These are phyloP conservation scores for Actinemys pallida DNA, from an alignment of 2,113 vertebrate species.

Conservation along the genomic window DNA sequence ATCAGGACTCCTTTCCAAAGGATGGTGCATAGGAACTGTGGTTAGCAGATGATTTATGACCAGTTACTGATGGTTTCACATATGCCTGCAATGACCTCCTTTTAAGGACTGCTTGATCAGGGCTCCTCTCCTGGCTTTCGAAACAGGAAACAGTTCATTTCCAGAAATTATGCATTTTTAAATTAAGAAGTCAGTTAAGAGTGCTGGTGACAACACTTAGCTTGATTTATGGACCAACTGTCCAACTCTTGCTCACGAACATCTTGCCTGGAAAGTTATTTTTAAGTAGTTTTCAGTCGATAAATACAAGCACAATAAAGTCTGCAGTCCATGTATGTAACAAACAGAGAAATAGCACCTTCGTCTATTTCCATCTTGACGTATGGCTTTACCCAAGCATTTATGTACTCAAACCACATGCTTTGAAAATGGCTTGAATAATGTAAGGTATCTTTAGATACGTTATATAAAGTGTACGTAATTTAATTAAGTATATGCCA, in stretches of 20 bases:
- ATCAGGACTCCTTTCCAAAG: background rate
- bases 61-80: background rate
- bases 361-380: background rate
- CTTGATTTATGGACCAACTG: background rate
- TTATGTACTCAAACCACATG: background rate
- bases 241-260: background rate
- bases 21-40: background rate
- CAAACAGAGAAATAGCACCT: background rate
- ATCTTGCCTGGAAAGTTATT: background rate
- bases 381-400: background rate
- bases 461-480: background rate
- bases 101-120: background rate
- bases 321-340: background rate
- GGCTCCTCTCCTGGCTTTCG: background rate
- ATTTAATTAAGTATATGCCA: background rate
- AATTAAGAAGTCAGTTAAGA: background rate
- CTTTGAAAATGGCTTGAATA: background rate
- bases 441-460: background rate
- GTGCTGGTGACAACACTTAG: background rate
- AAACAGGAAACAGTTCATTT: background rate
- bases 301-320: background rate
- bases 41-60: background rate
- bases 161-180: background rate
- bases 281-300: background rate
- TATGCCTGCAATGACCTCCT: background rate